Evolutionary conservation across 2,113 vertebrate species (phyloP), one percentile per base, ranked within the genome.

Genomic region (Galemys pyrenaicus): DNA sequence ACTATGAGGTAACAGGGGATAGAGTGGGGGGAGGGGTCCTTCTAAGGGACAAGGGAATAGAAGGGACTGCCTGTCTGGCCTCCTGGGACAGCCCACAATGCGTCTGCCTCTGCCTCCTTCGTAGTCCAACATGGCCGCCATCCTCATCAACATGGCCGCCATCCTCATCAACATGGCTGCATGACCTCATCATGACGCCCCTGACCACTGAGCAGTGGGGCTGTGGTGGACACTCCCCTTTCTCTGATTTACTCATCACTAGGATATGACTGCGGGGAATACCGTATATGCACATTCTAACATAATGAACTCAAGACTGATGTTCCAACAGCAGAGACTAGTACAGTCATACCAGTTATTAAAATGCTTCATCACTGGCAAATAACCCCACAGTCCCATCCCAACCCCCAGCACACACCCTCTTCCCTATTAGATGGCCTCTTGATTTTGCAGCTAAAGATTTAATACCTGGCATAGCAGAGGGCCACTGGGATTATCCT

Each of bases 1-100:
- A 99, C 96, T 99, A 99, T 0, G 98, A 99, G 98, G 98, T 99
- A 98, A 86, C 58, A 8, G 41, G 4, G 22, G 64, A 81, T 62
- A 30, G 30, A 39, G 30, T 26, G 11, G 58, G 70, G 39, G 30
- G 11, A 28, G 11, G 54, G 30, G 9, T 8, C 19, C 46, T 44
- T 56, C 89, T n/a, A 16, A 19, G 39, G 73, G 49, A 58, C 15
- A 68, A 32, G 10, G 30, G n/a, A n/a, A n/a, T 16, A 62, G 37
- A 13, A 16, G 37, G 71, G 37, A 44, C 19, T 28, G 12, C 19
- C 12, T 70, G 28, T 51, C 60, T 62, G 13, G 41, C 60, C 54
- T 84, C 44, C 58, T 54, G 37, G 37, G 3, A 78, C 15, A 92
- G 3, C 32, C 8, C 28, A 3, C 30, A 32, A 0, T 9, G 37